Percentiles rank a stretch among this genome's conserved stretches.
Evolutionary conservation across 2,113 vertebrate genomes (phyloP).

Genomic region (Ophiodon elongatus): DNA sequence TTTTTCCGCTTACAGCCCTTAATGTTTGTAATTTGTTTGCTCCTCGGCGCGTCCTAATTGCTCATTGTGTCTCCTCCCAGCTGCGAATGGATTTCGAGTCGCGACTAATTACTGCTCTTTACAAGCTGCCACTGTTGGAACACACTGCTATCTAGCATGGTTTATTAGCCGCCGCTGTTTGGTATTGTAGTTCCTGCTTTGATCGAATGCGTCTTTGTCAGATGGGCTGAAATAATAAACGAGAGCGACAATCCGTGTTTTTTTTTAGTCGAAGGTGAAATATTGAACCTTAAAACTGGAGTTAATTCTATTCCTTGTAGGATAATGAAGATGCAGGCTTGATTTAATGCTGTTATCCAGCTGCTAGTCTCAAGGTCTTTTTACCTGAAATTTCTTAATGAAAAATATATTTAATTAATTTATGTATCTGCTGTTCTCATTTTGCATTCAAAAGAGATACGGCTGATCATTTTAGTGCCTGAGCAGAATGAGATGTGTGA

Average conservation of each 20-base stretch:
- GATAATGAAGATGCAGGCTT: background rate
- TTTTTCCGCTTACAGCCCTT: constrained; percentile 56
- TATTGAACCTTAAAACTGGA: background rate
- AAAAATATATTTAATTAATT: background rate
- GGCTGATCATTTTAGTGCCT: background rate
- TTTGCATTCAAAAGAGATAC: background rate
- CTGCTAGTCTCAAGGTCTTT: background rate
- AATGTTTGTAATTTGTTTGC: constrained; percentile 62
- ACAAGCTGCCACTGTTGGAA: constrained; percentile 26
- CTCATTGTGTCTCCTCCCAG: constrained; percentile 64
- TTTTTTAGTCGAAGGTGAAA: constrained; percentile 4
- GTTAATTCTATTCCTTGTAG: background rate
- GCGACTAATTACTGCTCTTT: constrained; percentile 65
- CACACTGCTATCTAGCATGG: background rate
- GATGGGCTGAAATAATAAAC: constrained; percentile 14
- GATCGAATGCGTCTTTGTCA: background rate
- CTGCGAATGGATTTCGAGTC: constrained; percentile 63
- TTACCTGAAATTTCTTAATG: background rate
- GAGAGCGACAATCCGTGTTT: background rate
- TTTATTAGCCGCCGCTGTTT: constrained; percentile 29
- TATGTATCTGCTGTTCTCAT: background rate
- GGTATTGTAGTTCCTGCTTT: background rate
- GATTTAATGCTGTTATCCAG: background rate
- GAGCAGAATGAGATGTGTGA: background rate
- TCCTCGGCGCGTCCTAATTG: constrained; percentile 58